These are phyloP conservation scores for Ornithoptera alexandrae DNA, from an alignment of 2,888 invertebrate species.

Conservation along the genomic window DNA sequence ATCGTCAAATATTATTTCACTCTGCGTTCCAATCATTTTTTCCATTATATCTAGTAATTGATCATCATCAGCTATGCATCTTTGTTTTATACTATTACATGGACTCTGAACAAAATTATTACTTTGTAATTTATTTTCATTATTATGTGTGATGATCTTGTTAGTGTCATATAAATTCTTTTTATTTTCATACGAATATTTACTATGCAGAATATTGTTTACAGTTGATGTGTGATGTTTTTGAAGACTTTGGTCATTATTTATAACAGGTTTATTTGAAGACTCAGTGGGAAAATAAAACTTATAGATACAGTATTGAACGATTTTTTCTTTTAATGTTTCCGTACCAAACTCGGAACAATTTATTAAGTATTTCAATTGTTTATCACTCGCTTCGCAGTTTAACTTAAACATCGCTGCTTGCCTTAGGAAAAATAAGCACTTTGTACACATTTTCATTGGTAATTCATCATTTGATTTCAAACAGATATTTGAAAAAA, in stretches of 20 bases:
- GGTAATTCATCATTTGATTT: constrained; percentile 54
- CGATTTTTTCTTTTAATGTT: constrained; percentile 44
- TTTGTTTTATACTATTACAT: neutral
- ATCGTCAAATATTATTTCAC: constrained; percentile 19
- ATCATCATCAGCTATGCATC: constrained; percentile 10
- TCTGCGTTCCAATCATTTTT: constrained; percentile 25
- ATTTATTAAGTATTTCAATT: constrained; percentile 39
- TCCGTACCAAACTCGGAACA: constrained; percentile 28
- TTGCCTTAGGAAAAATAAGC: constrained; percentile 55
- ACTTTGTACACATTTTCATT: constrained; percentile 55
- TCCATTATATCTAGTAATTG: constrained; percentile 33
- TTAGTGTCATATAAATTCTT: too few species aligned
- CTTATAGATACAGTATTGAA: constrained; percentile 48
- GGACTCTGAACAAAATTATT: constrained; percentile 10
- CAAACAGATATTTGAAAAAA: constrained; percentile 51
- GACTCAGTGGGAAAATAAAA: constrained; percentile 36
- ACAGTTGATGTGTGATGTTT: neutral
- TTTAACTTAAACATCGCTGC: constrained; percentile 59
- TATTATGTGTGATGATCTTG: too few species aligned
- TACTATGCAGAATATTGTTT: too few species aligned
- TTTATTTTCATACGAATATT: too few species aligned
- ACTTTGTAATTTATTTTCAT: constrained; percentile 3
- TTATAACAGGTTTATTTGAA: neutral
- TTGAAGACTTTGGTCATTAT: neutral
- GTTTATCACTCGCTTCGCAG: constrained; percentile 56